Conservation (phyloP, 2,113 vertebrate species). For the Neogale vison region DNA sequence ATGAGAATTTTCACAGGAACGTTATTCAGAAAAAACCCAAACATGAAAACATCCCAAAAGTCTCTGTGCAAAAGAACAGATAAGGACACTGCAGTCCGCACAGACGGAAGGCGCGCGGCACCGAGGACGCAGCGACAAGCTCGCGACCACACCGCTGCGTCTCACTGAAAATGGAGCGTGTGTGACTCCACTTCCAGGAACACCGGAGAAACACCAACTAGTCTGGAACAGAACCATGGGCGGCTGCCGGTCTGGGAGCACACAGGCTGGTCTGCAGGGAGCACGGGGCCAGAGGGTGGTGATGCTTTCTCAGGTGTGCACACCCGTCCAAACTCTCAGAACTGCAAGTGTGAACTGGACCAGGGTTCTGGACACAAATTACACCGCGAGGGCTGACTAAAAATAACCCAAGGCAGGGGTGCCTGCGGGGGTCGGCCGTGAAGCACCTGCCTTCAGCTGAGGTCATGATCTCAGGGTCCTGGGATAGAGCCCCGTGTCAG, state of each 20-base stretch:
- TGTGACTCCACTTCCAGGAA: neutral
- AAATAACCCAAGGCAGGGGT: neutral
- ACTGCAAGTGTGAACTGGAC: neutral
- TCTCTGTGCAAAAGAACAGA: neutral
- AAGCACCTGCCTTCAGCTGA: neutral
- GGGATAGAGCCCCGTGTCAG: accelerated
- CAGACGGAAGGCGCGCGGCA: accelerated
- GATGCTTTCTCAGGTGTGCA: neutral
- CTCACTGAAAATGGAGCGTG: neutral
- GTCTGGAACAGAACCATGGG: neutral
- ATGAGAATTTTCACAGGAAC: neutral
- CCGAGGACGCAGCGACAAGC: too few species aligned
- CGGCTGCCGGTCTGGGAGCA: neutral
- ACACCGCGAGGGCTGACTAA: neutral
- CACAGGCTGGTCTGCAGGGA: too few species aligned
- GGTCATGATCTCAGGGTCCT: neutral
- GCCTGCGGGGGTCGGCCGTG: neutral
- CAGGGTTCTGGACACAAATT: neutral
- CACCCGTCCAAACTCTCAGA: neutral
- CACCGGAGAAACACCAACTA: neutral
- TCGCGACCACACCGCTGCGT: accelerated
- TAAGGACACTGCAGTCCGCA: accelerated
- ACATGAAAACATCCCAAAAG: neutral
- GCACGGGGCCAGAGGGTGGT: too few species aligned
- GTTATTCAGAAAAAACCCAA: neutral